Percentiles rank a stretch among this genome's conserved stretches.
phyloP scores from a whole-genome alignment of 2,113 vertebrate species.

The Lasiurus borealis region DNA sequence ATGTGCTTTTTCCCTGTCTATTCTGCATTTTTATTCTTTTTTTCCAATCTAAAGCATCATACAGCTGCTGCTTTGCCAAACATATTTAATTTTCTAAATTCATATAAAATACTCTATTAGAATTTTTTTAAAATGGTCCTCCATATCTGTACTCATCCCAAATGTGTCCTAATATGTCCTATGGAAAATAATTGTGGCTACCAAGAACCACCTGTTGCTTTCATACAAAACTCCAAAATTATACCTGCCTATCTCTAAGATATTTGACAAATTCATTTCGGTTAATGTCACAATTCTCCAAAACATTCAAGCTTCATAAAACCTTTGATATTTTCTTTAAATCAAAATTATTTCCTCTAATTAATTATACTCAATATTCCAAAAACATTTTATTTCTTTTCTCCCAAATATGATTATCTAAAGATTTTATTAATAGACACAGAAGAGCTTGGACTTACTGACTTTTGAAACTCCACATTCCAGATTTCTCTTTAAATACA shows the following conservation, averaged over 20 bases:
- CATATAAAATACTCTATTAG: background rate
- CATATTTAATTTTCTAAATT: conserved; percentile 27
- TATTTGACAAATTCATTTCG: background rate
- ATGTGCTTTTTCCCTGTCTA: background rate
- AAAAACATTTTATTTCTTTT: background rate
- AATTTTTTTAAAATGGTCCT: background rate
- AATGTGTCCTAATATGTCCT: background rate
- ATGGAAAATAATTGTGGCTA: background rate
- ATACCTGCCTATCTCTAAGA: background rate
- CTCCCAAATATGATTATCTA: background rate
- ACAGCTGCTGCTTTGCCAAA: background rate
- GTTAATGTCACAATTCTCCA: background rate
- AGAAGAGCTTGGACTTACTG: background rate
- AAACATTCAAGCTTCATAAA: background rate
- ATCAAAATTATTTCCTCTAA: background rate
- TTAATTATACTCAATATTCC: background rate
- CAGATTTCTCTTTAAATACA: background rate
- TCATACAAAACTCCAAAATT: background rate
- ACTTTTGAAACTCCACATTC: background rate
- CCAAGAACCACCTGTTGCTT: background rate
- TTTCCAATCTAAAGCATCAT: background rate
- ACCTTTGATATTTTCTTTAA: background rate
- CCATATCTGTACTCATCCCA: background rate
- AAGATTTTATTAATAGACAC: background rate
- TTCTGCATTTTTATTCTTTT: background rate